These are phyloP conservation scores for Melanerpes formicivorus DNA, from an alignment of 2,113 vertebrate genomes.

Conservation along the genomic window DNA sequence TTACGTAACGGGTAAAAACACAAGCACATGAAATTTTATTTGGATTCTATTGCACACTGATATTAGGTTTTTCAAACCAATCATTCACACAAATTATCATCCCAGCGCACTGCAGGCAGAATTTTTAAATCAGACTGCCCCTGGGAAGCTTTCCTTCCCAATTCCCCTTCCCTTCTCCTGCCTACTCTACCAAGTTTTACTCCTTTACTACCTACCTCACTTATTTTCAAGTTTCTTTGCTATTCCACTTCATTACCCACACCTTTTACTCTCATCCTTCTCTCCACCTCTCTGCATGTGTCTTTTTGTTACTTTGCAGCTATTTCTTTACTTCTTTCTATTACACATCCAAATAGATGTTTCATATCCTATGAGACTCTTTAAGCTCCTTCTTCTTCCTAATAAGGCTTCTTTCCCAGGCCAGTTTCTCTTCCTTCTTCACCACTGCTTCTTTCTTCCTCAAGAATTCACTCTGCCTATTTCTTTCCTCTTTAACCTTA, in stretches of 20 bases:
- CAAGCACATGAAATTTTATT: neutral
- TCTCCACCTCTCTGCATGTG: accelerated
- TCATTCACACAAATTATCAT: neutral
- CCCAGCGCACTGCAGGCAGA: neutral
- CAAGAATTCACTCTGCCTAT: neutral
- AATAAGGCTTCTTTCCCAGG: neutral
- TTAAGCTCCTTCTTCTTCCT: neutral
- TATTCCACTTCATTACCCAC: neutral
- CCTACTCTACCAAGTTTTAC: neutral
- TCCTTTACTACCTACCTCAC: neutral
- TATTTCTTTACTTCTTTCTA: neutral
- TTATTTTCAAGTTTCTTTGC: neutral
- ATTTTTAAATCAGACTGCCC: neutral
- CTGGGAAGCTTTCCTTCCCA: neutral
- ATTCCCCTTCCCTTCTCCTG: neutral
- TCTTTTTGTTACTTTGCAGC: neutral
- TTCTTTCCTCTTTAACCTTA: neutral
- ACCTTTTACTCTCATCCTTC: neutral
- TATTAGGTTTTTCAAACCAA: neutral
- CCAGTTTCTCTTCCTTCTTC: neutral
- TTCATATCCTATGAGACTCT: neutral
- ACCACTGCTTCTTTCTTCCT: neutral
- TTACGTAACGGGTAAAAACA: neutral
- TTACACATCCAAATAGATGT: neutral
- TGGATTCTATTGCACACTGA: neutral